Evolutionary conservation across 1,140 invertebrate species (phyloP).

Genomic region (Panagrolaimus sp.): DNA sequence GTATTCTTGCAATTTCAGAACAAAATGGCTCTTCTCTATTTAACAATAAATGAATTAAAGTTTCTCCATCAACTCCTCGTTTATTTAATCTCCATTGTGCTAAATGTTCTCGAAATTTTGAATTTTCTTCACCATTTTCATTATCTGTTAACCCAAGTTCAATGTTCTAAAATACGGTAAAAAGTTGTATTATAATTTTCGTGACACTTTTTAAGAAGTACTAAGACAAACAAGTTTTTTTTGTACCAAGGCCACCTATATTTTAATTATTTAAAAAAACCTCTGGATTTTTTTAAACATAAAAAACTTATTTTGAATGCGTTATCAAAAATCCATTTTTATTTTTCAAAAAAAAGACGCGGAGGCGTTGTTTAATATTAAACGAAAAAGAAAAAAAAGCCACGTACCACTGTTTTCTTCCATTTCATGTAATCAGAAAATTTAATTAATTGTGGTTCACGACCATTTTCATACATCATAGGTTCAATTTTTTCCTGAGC

Average conservation of each 20-base stretch:
- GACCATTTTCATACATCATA: constrained; percentile 81
- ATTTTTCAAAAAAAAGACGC: background rate
- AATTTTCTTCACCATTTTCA: constrained; percentile 38
- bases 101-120: constrained; percentile 65
- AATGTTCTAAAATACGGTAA: constrained; percentile 39
- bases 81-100: constrained; percentile 96
- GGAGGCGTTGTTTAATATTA: background rate
- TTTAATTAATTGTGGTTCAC: constrained; percentile 74
- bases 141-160: constrained; percentile 52
- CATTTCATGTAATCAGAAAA: constrained; percentile 81
- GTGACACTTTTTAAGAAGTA: background rate
- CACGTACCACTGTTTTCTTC: constrained; percentile 74
- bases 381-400: constrained; percentile 14
- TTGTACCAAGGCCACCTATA: too few species aligned
- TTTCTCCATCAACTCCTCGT: constrained; percentile 86
- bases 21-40: constrained; percentile 79
- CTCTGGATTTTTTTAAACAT: background rate
- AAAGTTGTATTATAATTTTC: background rate
- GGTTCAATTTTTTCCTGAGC: constrained; percentile 79
- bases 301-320: background rate
- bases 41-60: constrained; percentile 83
- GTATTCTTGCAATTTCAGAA: constrained; percentile 78
- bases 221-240: constrained; percentile 6
- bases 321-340: too few species aligned
- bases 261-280: too few species aligned